Conservation (phyloP, 23 tunicate species). For the Oikopleura dioica region DNA sequence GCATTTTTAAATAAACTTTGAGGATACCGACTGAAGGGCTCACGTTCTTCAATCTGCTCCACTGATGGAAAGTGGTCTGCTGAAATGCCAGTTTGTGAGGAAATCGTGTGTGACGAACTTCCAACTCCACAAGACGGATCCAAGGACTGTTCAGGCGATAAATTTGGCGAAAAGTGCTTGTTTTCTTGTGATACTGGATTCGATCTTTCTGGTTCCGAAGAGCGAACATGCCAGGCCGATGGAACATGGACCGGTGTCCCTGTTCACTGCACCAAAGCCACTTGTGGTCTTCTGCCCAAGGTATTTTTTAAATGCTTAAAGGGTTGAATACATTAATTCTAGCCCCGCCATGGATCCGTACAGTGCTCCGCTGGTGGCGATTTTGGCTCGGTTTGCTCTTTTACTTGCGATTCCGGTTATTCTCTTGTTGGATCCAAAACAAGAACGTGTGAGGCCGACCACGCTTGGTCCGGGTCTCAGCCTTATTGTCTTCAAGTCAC, state of each 20-base stretch:
- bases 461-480: constrained; percentile 25
- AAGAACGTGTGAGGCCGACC: constrained; percentile 32
- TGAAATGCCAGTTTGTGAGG: constrained; percentile 12
- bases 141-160: constrained; percentile 23
- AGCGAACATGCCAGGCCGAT: constrained; percentile 35
- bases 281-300: constrained; percentile 27
- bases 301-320: no score
- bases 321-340: not conserved
- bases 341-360: constrained; percentile 38
- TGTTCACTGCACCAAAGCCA: constrained; percentile 23
- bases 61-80: constrained; percentile 43
- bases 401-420: constrained; percentile 47
- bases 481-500: not conserved
- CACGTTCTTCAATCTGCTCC: constrained; percentile 26
- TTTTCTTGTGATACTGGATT: constrained; percentile 26
- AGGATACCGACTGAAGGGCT: constrained; percentile 54
- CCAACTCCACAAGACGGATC: constrained; percentile 19
- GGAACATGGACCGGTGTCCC: constrained; percentile 35
- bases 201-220: constrained; percentile 17
- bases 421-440: constrained; percentile 31
- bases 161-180: constrained; percentile 21
- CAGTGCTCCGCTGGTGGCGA: constrained; percentile 22
- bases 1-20: no score
- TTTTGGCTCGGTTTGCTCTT: constrained; percentile 31
- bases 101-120: constrained; percentile 17